A percentile compares a stretch with the other conserved stretches of the same genome.
phyloP scores from a whole-genome alignment of 2,888 invertebrate genomes.

The Ctena decussata region DNA sequence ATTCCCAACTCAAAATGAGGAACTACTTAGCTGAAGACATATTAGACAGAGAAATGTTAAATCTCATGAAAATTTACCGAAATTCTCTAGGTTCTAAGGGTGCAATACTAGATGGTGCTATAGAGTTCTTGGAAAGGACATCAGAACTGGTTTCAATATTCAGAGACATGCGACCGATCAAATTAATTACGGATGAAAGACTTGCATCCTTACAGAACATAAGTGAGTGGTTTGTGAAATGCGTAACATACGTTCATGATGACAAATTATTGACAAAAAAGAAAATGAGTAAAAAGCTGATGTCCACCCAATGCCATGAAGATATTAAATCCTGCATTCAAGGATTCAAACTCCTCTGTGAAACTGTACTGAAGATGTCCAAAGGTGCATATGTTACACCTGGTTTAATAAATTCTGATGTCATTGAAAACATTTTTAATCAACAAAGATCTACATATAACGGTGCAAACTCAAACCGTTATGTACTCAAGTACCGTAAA shows the following conservation, averaged over 20 bases:
- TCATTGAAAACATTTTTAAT: conserved; percentile 62
- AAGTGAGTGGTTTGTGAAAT: conserved; percentile 33
- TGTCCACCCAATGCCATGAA: conserved; percentile 56
- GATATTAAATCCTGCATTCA: conserved; percentile 54
- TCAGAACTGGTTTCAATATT: conserved; percentile 44
- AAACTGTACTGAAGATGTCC: background rate
- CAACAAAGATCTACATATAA: conserved; percentile 59
- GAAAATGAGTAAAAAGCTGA: background rate
- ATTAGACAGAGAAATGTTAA: conserved; percentile 40
- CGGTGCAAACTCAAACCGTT: conserved; percentile 61
- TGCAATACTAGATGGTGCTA: conserved; percentile 37
- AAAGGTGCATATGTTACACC: conserved; percentile 30
- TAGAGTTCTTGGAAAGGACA: conserved; percentile 48
- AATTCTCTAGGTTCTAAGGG: conserved; percentile 41
- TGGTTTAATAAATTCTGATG: conserved; percentile 58
- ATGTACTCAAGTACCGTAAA: conserved; percentile 43
- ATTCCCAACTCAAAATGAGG: conserved; percentile 46
- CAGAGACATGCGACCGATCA: conserved; percentile 35
- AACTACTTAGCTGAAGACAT: conserved; percentile 26
- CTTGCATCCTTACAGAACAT: conserved; percentile 26
- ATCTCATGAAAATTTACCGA: conserved; percentile 46
- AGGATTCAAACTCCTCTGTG: conserved; percentile 54
- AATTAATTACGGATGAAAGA: conserved; percentile 13
- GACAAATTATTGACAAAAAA: background rate
- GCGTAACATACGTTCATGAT: background rate